A percentile compares a stretch with the other conserved stretches of the same genome.
phyloP scores from a whole-genome alignment of 2,113 vertebrate species.

The Dermatemys mawii region DNA sequence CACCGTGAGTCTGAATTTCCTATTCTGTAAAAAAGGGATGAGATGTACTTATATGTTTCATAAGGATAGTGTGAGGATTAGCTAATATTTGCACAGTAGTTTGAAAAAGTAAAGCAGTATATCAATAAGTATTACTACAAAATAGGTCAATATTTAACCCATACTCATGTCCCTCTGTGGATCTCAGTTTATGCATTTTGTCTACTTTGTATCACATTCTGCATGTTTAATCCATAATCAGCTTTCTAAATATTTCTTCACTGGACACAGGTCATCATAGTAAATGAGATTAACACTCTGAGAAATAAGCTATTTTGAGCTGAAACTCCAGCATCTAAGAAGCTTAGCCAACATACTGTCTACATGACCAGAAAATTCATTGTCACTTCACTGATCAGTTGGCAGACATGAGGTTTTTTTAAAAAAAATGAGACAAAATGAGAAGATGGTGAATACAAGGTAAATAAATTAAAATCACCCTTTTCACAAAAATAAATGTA shows the following conservation, averaged over 20 bases:
- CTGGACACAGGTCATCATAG: conserved; percentile 1
- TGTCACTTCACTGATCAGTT: background rate
- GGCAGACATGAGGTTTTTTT: background rate
- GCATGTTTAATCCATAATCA: conserved; percentile 42
- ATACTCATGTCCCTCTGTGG: background rate
- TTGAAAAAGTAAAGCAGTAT: conserved; percentile 23
- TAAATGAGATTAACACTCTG: conserved; percentile 18
- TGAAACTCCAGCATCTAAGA: background rate
- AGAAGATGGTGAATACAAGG: background rate
- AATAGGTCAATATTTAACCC: conserved; percentile 28
- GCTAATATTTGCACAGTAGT: background rate
- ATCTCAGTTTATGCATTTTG: conserved; percentile 29
- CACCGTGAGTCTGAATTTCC: background rate
- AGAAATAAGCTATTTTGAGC: background rate
- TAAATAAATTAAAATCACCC: background rate
- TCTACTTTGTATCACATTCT: conserved; percentile 5
- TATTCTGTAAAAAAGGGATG: background rate
- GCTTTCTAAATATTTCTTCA: conserved; percentile 46
- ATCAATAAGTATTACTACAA: conserved; percentile 8
- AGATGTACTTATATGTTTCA: background rate
- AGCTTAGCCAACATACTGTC: background rate
- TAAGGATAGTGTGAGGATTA: conserved; percentile 7
- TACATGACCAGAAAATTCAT: background rate
- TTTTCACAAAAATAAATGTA: conserved; percentile 30
- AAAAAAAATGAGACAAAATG: background rate